Percentiles rank a stretch among this genome's conserved stretches.
These are phyloP conservation scores for Drosophila tsacasi DNA, from an alignment of 1,140 invertebrate genomes.

Conservation along the genomic window DNA sequence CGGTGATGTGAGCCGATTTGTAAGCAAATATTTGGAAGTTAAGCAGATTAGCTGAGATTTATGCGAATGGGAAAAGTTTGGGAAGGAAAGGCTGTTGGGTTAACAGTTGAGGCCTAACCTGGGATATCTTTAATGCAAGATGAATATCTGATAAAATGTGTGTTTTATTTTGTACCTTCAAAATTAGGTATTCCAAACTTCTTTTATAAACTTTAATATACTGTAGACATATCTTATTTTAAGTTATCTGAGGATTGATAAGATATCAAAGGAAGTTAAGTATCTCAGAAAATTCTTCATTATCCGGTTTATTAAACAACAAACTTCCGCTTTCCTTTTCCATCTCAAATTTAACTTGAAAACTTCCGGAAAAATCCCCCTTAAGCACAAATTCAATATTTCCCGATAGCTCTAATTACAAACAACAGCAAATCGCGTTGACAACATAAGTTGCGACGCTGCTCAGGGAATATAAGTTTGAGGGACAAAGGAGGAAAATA, in stretches of 20 bases:
- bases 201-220: no score
- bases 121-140: background rate
- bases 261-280: slow-evolving; percentile 5
- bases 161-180: background rate
- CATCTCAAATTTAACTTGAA: background rate
- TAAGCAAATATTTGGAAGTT: slow-evolving; percentile 36
- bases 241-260: background rate
- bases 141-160: background rate
- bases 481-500: slow-evolving; percentile 24
- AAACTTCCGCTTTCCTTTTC: background rate
- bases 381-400: slow-evolving; percentile 33
- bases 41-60: slow-evolving; percentile 17
- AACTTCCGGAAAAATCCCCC: background rate
- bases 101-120: background rate
- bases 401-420: slow-evolving; percentile 74
- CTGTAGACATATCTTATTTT: no score
- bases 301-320: background rate
- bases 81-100: background rate
- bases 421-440: slow-evolving; percentile 61
- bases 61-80: slow-evolving; percentile 14
- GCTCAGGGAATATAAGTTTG: slow-evolving; percentile 53
- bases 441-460: slow-evolving; percentile 66
- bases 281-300: background rate
- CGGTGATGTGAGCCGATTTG: slow-evolving; percentile 53
- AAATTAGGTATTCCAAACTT: no score